Conservation (phyloP, 2,888 invertebrate species). For the Caenorhabditis wallacei region DNA sequence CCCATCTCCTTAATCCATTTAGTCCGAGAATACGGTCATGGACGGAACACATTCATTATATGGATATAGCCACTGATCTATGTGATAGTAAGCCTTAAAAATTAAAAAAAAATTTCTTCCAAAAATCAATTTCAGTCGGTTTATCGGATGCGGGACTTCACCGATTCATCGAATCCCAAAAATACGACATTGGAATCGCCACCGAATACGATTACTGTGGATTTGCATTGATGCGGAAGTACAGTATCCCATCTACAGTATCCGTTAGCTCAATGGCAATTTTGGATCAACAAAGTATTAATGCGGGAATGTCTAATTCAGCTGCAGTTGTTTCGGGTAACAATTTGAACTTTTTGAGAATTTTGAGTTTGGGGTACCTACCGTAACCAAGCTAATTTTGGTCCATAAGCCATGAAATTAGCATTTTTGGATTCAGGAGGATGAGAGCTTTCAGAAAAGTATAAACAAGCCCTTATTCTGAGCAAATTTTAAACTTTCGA, state of each 20-base stretch:
- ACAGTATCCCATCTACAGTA: conserved; percentile 55
- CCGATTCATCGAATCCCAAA: conserved; percentile 32
- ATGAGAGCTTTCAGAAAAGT: no score
- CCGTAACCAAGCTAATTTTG: no score
- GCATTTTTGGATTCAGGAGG: no score
- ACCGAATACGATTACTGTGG: conserved; percentile 68
- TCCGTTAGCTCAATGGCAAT: conserved; percentile 44
- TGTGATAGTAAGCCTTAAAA: conserved; percentile 52
- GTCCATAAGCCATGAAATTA: no score
- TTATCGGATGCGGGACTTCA: conserved; percentile 43
- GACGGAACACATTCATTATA: conserved; percentile 39
- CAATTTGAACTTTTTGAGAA: neutral
- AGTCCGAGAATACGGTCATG: conserved; percentile 19
- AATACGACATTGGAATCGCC: conserved; percentile 64
- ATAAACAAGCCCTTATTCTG: no score
- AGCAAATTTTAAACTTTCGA: no score
- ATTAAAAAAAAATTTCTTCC: neutral
- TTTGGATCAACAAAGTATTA: conserved; percentile 49
- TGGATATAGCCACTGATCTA: conserved; percentile 23
- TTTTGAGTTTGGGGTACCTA: no score
- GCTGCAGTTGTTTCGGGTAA: conserved; percentile 47
- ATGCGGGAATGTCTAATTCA: conserved; percentile 52
- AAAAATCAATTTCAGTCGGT: conserved; percentile 61
- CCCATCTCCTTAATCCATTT: conserved; percentile 63
- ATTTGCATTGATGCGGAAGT: conserved; percentile 49